phyloP scores from a whole-genome alignment of 2,888 invertebrate genomes.

The Didymodactylos carnosus region DNA sequence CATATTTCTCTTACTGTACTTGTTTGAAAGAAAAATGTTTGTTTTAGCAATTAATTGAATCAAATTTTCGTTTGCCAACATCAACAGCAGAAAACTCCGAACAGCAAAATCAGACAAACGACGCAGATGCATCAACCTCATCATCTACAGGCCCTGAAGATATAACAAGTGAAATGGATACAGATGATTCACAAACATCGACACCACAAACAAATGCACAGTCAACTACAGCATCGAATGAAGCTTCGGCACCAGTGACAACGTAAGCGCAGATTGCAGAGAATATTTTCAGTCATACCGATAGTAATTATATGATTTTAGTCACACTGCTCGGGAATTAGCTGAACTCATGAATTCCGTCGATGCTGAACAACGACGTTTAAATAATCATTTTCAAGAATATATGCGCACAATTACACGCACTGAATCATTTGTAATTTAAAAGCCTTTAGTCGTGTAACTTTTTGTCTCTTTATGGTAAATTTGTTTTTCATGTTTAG shows the following conservation, averaged over 20 bases:
- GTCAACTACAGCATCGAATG: background rate
- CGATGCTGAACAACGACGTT: background rate
- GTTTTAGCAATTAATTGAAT: background rate
- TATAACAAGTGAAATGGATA: background rate
- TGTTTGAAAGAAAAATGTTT: background rate
- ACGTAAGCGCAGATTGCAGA: too few species aligned
- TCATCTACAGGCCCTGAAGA: background rate
- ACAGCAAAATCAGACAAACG: conserved; percentile 11
- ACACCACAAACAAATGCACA: background rate
- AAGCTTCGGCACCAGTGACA: background rate
- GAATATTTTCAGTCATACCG: background rate
- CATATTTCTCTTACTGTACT: too few species aligned
- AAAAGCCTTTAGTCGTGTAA: background rate
- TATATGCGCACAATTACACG: background rate
- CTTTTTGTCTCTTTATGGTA: background rate
- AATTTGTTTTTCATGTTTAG: background rate
- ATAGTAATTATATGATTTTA: background rate
- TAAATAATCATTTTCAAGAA: background rate
- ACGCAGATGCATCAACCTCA: background rate
- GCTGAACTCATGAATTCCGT: background rate
- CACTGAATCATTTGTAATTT: background rate
- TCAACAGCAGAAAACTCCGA: background rate
- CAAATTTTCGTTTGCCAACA: background rate
- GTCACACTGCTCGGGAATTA: background rate
- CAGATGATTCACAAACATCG: background rate